These are phyloP conservation scores for Galerucella calmariensis DNA, from an alignment of 2,888 invertebrate species.

Conservation along the genomic window DNA sequence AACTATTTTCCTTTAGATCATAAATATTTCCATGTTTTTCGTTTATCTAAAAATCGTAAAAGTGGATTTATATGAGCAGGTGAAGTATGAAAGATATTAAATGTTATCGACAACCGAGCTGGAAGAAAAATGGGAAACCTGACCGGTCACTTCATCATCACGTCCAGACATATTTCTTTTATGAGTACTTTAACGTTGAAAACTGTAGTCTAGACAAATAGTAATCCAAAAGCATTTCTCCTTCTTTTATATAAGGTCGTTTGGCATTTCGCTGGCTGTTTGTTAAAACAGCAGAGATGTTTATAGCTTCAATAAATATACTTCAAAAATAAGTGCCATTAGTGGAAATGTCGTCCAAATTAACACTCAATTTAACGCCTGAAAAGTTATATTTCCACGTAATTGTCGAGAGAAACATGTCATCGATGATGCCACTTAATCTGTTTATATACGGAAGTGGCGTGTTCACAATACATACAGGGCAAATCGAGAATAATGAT, in stretches of 20 bases:
- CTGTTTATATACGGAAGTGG: background rate
- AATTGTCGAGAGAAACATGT: background rate
- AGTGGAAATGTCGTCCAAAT: background rate
- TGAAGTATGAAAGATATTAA: background rate
- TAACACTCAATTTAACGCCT: background rate
- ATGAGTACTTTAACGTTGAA: background rate
- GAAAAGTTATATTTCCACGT: background rate
- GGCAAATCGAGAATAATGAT: too few species aligned
- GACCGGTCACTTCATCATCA: constrained; percentile 4
- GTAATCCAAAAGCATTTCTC: background rate
- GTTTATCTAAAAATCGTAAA: too few species aligned
- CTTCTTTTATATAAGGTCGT: background rate
- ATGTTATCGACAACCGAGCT: background rate
- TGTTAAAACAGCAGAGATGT: background rate
- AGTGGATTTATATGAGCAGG: too few species aligned
- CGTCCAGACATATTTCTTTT: constrained; percentile 8
- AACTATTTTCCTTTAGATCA: too few species aligned
- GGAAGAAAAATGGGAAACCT: constrained; percentile 1
- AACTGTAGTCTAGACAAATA: background rate
- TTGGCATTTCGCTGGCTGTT: background rate
- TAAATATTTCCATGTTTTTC: too few species aligned
- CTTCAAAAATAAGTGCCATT: background rate
- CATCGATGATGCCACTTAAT: background rate
- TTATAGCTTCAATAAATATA: background rate
- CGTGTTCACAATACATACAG: background rate